A percentile compares a stretch with the other conserved stretches of the same genome.
These are phyloP conservation scores for Athalia cordata DNA, from an alignment of 2,888 invertebrate genomes.

Conservation along the genomic window DNA sequence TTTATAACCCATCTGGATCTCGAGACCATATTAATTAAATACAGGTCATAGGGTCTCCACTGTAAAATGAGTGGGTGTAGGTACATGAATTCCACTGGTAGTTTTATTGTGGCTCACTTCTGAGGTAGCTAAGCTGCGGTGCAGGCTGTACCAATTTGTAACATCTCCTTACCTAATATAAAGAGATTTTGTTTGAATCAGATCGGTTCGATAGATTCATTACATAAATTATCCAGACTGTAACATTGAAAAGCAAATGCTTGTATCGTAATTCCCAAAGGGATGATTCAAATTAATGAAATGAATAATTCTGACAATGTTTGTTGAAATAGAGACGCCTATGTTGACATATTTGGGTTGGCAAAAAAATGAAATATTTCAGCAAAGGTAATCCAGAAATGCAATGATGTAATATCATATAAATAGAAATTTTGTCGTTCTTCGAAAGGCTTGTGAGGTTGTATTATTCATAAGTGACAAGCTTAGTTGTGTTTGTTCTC, in stretches of 20 bases:
- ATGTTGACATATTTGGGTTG: neutral
- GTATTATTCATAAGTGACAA: neutral
- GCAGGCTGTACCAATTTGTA: neutral
- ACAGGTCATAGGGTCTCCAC: constrained; percentile 38
- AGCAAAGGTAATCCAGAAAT: neutral
- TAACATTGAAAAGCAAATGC: no score
- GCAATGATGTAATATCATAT: constrained; percentile 19
- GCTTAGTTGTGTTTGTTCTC: neutral
- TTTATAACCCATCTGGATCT: neutral
- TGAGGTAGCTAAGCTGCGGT: constrained; percentile 5
- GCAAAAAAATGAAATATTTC: no score
- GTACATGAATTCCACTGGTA: constrained; percentile 16
- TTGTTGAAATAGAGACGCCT: no score
- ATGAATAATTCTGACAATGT: no score
- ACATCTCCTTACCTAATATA: neutral
- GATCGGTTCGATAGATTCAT: neutral
- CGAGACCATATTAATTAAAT: constrained; percentile 21
- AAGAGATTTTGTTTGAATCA: neutral
- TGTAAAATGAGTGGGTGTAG: constrained; percentile 33
- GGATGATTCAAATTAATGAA: no score
- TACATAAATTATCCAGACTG: no score
- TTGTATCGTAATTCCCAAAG: no score
- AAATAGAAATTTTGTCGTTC: constrained; percentile 36
- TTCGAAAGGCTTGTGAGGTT: constrained; percentile 15
- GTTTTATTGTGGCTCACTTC: constrained; percentile 13